Evolutionary conservation across 2,888 invertebrate species (phyloP), one percentile per base, ranked within the genome.

Genomic region (Scaptomyza polygonia): DNA sequence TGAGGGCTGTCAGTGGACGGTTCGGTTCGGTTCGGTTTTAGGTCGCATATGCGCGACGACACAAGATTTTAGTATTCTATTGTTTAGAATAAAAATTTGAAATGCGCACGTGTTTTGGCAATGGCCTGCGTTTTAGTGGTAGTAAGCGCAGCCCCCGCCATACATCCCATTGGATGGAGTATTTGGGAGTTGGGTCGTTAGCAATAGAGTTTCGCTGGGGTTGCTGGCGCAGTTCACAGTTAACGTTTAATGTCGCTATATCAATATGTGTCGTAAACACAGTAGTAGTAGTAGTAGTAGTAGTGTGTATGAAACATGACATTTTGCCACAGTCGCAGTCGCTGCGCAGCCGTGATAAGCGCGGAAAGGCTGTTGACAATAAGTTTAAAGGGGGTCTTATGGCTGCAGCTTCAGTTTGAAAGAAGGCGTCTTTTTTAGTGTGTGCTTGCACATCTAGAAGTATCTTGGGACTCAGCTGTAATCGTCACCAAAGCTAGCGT

Each of bases 221-320:
- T 67, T 73, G 73, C 51, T 66, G 61, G 34, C 51, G 78, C 74
- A 67, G 82, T 89, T 12, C 42, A 73, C 78, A 77, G 84, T 89
- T 86, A 88, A 90, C 90, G 86, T 90, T 89, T 90, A 90, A 90
- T 90, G 89, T 72, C 68, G 67, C 77, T 79, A 88, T 88, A 90
- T 89, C 80, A 79, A 86, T 79, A 83, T 88, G 89, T 81, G 79
- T 86, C 34, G n/a, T n/a, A 56, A 25, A 21, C 76, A 75, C 21
- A 18, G 18, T 44, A 11, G 30, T 34, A n/a, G 4, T 4, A 14
- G 36, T 36, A 36, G 6, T n/a, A 3, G 12, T 32, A 14, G 7
- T 14, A 14, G 36, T 14, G n/a, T 18, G 34, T 55, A 78, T 79
- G 75, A 79, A 84, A 87, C 84, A 36, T 36, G 86, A 86, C 82